phyloP scores from a whole-genome alignment of 2,797 vertebrate species.

The Eidolon dupreanum region DNA sequence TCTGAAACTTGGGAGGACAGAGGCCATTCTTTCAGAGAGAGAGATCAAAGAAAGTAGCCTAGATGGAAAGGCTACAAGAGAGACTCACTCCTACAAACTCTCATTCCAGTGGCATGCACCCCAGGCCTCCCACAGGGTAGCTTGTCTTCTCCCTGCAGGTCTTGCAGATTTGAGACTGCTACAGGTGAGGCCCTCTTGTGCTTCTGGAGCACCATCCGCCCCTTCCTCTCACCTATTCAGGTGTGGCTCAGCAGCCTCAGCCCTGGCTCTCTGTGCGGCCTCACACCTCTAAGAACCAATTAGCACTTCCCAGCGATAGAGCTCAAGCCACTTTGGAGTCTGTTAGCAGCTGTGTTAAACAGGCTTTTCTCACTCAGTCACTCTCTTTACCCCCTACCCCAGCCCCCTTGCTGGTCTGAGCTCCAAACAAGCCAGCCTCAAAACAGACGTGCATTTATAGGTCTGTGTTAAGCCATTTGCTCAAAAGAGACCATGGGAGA shows the following conservation, averaged over 20 bases:
- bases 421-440: neutral
- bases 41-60: neutral
- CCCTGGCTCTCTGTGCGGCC: neutral
- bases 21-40: neutral
- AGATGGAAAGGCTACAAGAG: neutral
- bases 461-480: neutral
- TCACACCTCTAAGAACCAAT: constrained; percentile 59
- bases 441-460: neutral
- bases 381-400: neutral
- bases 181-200: neutral
- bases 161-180: neutral
- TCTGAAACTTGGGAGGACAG: neutral
- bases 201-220: neutral
- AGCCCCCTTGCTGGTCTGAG: constrained; percentile 12
- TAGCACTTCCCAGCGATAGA: constrained; percentile 39
- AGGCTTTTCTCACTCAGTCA: constrained; percentile 23
- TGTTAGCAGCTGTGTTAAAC: neutral
- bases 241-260: neutral
- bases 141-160: neutral
- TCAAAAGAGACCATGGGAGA: neutral
- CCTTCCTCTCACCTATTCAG: constrained; percentile 49
- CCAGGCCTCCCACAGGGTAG: neutral
- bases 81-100: neutral
- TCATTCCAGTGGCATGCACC: neutral
- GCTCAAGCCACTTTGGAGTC: neutral